A percentile compares a stretch with the other conserved stretches of the same genome.
Evolutionary conservation across 2,888 invertebrate species (phyloP).

Genomic region (Pseudanteris insignis): DNA sequence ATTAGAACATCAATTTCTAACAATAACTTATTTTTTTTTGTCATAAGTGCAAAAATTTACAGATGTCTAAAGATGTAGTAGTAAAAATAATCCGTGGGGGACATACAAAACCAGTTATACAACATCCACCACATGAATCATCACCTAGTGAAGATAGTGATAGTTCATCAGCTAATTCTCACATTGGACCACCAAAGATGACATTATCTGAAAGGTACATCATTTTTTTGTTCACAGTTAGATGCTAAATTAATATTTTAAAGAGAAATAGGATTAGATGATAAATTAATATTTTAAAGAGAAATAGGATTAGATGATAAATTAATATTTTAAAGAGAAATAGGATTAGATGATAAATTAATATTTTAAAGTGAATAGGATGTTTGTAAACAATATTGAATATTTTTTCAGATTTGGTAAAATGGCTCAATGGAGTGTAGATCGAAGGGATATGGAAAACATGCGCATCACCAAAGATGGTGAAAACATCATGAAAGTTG

Average conservation of each 20-base stretch:
- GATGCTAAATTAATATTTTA: too few species aligned
- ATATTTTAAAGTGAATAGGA: too few species aligned
- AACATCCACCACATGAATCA: slow-evolving; percentile 67
- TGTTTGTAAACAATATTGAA: too few species aligned
- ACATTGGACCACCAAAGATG: slow-evolving; percentile 72
- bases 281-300: too few species aligned
- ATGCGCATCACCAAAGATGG: slow-evolving; percentile 86
- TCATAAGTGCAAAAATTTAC: too few species aligned
- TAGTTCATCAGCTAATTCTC: slow-evolving; percentile 70
- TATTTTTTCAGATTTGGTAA: slow-evolving; percentile 83
- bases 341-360: too few species aligned
- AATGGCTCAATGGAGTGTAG: slow-evolving; percentile 91
- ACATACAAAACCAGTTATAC: slow-evolving; percentile 54
- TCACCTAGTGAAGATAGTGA: slow-evolving; percentile 73
- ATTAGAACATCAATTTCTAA: too few species aligned
- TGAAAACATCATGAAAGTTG: slow-evolving; percentile 75
- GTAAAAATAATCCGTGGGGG: slow-evolving; percentile 61
- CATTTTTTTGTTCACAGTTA: too few species aligned
- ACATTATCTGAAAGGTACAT: slow-evolving; percentile 78
- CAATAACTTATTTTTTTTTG: too few species aligned
- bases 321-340: too few species aligned
- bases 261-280: too few species aligned
- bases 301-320: too few species aligned
- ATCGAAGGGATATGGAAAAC: slow-evolving; percentile 85
- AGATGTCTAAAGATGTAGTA: slow-evolving; percentile 64